Conservation (phyloP, 2,797 vertebrate species). For the Acestrorhynchus altus region DNA sequence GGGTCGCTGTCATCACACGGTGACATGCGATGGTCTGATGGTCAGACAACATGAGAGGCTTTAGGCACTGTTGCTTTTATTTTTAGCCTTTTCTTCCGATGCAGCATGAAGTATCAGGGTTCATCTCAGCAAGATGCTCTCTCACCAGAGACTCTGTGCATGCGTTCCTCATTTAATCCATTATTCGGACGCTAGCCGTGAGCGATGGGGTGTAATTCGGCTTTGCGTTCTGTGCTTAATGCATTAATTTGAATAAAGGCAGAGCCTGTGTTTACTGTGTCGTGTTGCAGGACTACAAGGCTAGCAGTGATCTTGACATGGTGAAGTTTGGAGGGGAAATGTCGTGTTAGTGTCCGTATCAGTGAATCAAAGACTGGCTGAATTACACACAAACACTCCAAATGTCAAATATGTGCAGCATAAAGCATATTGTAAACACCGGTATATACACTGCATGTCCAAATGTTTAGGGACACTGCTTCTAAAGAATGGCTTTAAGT, state of each 20-base stretch:
- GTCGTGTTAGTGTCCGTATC: not conserved
- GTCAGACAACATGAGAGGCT: constrained; percentile 31
- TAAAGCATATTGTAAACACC: not conserved
- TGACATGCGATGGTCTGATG: constrained; percentile 17
- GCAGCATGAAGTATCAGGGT: not conserved
- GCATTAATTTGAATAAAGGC: constrained; percentile 4
- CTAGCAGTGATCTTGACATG: not conserved
- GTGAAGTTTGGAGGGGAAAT: not conserved
- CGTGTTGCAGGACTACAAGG: not conserved
- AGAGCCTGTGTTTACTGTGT: not conserved
- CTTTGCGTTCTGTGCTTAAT: not conserved
- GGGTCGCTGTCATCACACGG: constrained; percentile 30
- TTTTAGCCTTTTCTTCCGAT: constrained; percentile 32
- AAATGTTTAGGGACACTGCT: too few relatives aligned
- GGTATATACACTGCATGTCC: too few relatives aligned
- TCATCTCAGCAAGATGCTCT: not conserved
- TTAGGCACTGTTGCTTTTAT: constrained; percentile 27
- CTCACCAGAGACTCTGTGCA: not conserved
- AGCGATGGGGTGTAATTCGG: not conserved
- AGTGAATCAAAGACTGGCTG: not conserved
- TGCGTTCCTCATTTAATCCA: not conserved
- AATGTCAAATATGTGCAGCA: not conserved
- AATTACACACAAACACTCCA: not conserved
- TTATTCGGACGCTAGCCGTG: not conserved
- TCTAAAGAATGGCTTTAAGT: too few relatives aligned